Evolutionary conservation across 2,113 vertebrate species (phyloP), one percentile per base, ranked within the genome.

Genomic region (Plecturocebus donacophilus): DNA sequence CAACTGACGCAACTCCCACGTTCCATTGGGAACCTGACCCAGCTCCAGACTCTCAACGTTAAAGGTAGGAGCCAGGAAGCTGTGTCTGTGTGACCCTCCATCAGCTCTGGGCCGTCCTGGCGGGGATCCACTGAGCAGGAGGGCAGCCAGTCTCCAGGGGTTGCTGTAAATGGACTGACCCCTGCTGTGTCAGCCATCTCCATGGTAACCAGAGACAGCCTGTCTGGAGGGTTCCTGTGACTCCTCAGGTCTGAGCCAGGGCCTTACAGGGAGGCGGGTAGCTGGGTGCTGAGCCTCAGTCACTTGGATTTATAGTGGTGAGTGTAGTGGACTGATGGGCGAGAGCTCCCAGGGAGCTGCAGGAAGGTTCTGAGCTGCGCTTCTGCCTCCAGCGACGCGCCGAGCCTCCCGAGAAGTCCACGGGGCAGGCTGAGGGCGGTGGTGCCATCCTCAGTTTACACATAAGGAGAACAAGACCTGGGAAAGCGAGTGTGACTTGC

Each of bases 31-130:
- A 98, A 99, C 87, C 99, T 99, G 76, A 77, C 86, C 54, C 99
- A 99, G 85, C 99, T 99, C 90, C 99, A 99, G 98, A 98, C 99
- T 3, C 99, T 99, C 82, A 99, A 98, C 96, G 97, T 99, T 93
- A 99, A 99, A 99, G 99, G 99, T 99, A 97, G 61, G 97, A 40
- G 13, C 40, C 66, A 20, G 19, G 20, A 80, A 45, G 30, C 23
- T 38, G 35, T 27, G 73, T 35, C 19, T 11, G 0, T 19, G 11
- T 23, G 47, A 54, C n/a, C 49, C 16, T 45, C 0, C 1, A 10
- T 35, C 52, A 32, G 77, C 71, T 76, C n/a, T 10, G 42, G 75
- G 27, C 54, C 21, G 27, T 35, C 56, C 42, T 6, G 12, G n/a
- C 21, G 3, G 0, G 35, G 10, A 10, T 6, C 54, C 80, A 35